Evolutionary conservation across 2,797 vertebrate species (phyloP), one percentile per base, ranked within the genome.

Genomic region (Tenualosa thibaudeaui): DNA sequence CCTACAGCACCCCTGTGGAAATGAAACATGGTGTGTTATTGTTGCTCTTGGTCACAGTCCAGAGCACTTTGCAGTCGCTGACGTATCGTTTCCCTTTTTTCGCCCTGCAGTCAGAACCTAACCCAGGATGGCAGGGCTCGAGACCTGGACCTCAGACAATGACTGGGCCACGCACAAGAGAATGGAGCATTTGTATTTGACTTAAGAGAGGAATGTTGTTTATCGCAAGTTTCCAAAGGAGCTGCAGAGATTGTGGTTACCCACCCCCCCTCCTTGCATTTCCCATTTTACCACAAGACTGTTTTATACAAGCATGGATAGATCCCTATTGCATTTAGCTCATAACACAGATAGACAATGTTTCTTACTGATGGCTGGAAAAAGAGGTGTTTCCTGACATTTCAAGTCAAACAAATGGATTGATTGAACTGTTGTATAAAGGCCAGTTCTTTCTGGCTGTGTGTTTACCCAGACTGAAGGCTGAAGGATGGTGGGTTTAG

Each of bases 21-120:
- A 82, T 90, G 84, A 91, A 89, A 85, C 82, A 91, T 83, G 19
- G 89, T 89, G 90, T 91, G 90, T 90, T 92, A 89, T 91, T 90
- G 89, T 89, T 92, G 86, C 84, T 88, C 81, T 91, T 92, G 91
- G 90, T 87, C 84, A 31, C 1, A 13, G 46, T 89, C 90, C 91
- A 91, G 78, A 81, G 58, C 54, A 26, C 84, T 88, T 78, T 89
- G 84, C 85, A 71, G 88, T 84, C 87, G 89, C 86, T 90, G 88
- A 90, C 84, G 81, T 86, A 88, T 86, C 43, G 5, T 58, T 91
- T 91, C 89, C 89, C 81, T 56, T 81, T 68, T 65, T 7, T 7
- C 85, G 75, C 87, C 19, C 54, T 31, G 19, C 24, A 4, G 17
- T 43, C 17, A 84, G 83, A 26, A 56, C 43, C 51, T 43, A 49